These are phyloP conservation scores for Bombylius major DNA, from an alignment of 2,888 invertebrate genomes.

Conservation along the genomic window DNA sequence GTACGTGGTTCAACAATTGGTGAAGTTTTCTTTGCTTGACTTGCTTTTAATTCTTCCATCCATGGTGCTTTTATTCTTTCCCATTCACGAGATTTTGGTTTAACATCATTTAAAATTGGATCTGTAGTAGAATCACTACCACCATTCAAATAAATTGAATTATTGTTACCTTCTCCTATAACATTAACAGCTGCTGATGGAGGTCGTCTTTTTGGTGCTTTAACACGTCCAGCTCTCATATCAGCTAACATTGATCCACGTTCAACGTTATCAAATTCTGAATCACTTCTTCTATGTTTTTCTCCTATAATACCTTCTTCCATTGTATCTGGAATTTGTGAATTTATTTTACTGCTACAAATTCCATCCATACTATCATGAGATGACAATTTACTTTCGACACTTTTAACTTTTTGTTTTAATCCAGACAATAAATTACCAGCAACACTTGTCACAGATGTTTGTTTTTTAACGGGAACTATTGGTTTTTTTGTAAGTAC, in stretches of 20 bases:
- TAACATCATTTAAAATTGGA: slow-evolving; percentile 34
- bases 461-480: slow-evolving; percentile 55
- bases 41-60: slow-evolving; percentile 70
- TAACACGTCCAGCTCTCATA: slow-evolving; percentile 46
- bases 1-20: slow-evolving; percentile 27
- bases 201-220: slow-evolving; percentile 47
- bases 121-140: slow-evolving; percentile 23
- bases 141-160: slow-evolving; percentile 30
- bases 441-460: slow-evolving; percentile 44
- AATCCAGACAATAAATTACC: slow-evolving; percentile 47
- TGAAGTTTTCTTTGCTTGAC: slow-evolving; percentile 42
- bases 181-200: slow-evolving; percentile 41
- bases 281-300: slow-evolving; percentile 28
- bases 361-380: slow-evolving; percentile 39
- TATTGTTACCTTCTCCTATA: slow-evolving; percentile 29
- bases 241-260: slow-evolving; percentile 48
- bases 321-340: slow-evolving; percentile 20
- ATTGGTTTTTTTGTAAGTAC: slow-evolving; percentile 48
- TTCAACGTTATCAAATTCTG: slow-evolving; percentile 54
- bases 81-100: slow-evolving; percentile 55
- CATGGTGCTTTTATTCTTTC: slow-evolving; percentile 64
- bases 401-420: slow-evolving; percentile 45
- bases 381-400: slow-evolving; percentile 40
- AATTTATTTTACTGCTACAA: slow-evolving; percentile 34
- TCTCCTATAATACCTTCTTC: slow-evolving; percentile 21